These are phyloP conservation scores for Ryuthela nishihirai DNA, from an alignment of 2,888 invertebrate genomes.

Conservation along the genomic window DNA sequence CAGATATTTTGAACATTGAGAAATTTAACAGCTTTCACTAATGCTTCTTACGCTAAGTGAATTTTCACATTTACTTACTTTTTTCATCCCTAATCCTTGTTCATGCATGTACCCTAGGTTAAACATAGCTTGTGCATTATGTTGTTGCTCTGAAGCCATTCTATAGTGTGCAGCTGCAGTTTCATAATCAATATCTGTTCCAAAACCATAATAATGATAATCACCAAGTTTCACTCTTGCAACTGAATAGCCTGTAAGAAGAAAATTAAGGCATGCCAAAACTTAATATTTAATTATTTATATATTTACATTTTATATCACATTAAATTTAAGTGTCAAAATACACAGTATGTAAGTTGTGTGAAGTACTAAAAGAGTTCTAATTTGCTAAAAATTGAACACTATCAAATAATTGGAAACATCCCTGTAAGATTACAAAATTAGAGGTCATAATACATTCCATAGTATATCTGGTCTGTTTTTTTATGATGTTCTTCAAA, in stretches of 20 bases:
- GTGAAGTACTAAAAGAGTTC: neutral
- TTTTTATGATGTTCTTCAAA: no score
- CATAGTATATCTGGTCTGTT: no score
- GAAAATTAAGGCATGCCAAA: neutral
- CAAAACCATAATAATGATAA: slow-evolving; percentile 96
- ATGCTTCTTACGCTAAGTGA: no score
- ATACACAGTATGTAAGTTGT: slow-evolving; percentile 44
- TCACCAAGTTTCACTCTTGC: slow-evolving; percentile 88
- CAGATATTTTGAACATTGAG: no score
- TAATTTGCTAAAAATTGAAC: no score
- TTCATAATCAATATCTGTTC: slow-evolving; percentile 86
- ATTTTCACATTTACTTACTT: slow-evolving; percentile 49
- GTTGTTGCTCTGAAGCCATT: slow-evolving; percentile 87
- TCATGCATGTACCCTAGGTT: slow-evolving; percentile 99
- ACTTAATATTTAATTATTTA: neutral
- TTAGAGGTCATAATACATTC: no score
- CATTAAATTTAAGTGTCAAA: neutral
- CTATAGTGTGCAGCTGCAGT: slow-evolving; percentile 87
- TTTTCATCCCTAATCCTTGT: slow-evolving; percentile 83
- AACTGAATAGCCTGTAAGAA: slow-evolving; percentile 38
- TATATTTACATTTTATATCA: neutral
- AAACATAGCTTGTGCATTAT: slow-evolving; percentile 97
- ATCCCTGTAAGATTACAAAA: no score
- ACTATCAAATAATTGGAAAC: no score
- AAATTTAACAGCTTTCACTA: no score